Evolutionary conservation across 2,888 invertebrate species (phyloP), one percentile per base, ranked within the genome.

Genomic region (Watsonalla cultraria): DNA sequence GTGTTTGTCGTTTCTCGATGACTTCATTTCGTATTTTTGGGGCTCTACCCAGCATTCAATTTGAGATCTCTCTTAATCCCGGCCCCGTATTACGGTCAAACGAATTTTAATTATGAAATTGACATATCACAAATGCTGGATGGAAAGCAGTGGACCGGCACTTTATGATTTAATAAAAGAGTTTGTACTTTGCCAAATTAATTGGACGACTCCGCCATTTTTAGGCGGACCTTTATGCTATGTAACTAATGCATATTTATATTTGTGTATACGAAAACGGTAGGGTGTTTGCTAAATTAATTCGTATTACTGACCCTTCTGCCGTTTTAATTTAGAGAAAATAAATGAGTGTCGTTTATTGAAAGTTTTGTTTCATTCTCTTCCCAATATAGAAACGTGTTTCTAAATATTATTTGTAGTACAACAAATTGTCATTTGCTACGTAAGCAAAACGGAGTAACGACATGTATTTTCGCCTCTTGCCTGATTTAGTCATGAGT

Each of bases 41-140:
- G 74, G 71, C 63, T 68, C 74, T 76, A 74, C 74, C 70, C 74
- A 75, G 78, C 78, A 84, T 87, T 82, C 75, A 86, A 84, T 87
- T 85, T 81, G 74, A 70, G 68, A 63, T 66, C 65, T 75, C 77
- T 74, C 78, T 76, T 87, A 90, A 89, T 88, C 86, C 56, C 69
- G 71, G 76, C 80, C 81, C 82, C 63, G 66, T 62, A 65, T 66
- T 62, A 88, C 87, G 90, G 90, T 90, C 89, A 90, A 87, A 86
- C 83, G 89, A 82, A 86, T 87, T 90, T 87, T 87, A 90, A 90
- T 90, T 90, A 90, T 85, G 82, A 84, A 89, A 89, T 90, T 90
- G 90, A 90, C 90, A 90, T 89, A 86, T 89, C 86, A 80, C 77
- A 75, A 76, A 56, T 64, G 42, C 63, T 60, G 70, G 66, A 57